Percentiles rank a stretch among this genome's conserved stretches.
Evolutionary conservation across 2,888 invertebrate genomes (phyloP).

Genomic region (Cantharis rufa): DNA sequence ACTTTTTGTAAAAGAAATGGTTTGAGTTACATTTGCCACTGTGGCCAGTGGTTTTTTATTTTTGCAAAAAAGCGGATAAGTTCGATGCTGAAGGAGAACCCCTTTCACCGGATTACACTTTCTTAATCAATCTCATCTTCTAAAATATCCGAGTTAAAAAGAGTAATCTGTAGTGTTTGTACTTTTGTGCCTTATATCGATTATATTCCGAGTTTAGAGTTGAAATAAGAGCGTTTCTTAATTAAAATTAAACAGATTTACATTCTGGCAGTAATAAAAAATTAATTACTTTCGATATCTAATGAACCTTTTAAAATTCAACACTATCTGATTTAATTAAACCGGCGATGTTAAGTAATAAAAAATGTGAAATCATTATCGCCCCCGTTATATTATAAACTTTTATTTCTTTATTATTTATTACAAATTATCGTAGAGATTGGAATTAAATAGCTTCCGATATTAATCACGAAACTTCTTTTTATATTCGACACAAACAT

Average conservation of each 20-base stretch:
- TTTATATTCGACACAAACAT: neutral
- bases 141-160: neutral
- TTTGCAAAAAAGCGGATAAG: neutral
- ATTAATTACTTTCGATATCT: conserved; percentile 3
- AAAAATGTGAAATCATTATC: neutral
- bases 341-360: neutral
- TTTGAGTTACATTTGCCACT: neutral
- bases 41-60: neutral
- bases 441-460: neutral
- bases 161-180: neutral
- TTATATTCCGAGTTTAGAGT: neutral
- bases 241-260: conserved; percentile 4
- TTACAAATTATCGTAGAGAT: neutral
- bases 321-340: conserved; percentile 4
- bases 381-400: neutral
- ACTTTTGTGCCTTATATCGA: neutral
- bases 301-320: conserved; percentile 4
- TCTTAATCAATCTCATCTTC: neutral
- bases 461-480: neutral
- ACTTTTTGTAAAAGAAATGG: neutral
- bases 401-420: neutral
- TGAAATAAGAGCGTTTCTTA: neutral
- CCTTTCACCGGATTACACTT: neutral
- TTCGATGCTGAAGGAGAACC: neutral
- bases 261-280: conserved; percentile 1